Percentiles rank a stretch among this genome's conserved stretches.
Evolutionary conservation across 2,113 vertebrate genomes (phyloP).

Genomic region (Mustelus asterias): DNA sequence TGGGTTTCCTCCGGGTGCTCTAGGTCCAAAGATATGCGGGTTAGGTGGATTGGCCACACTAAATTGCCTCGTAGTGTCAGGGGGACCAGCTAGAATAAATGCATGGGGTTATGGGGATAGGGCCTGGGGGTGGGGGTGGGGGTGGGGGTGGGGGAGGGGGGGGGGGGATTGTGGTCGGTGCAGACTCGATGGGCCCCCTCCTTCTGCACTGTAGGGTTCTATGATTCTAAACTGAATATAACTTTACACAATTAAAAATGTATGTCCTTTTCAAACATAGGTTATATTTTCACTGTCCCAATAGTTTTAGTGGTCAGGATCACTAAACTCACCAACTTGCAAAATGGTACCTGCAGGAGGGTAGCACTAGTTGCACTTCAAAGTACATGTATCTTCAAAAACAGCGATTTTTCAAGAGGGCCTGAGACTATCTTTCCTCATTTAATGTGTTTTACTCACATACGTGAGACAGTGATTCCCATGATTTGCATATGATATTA

Average conservation of each 20-base stretch:
- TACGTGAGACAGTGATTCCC: neutral
- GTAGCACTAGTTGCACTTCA: neutral
- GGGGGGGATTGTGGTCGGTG: too few relatives aligned
- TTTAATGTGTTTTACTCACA: neutral
- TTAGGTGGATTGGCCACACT: too few relatives aligned
- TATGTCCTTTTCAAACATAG: neutral
- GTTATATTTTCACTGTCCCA: neutral
- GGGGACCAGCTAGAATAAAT: too few relatives aligned
- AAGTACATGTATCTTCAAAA: neutral
- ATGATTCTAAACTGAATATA: neutral
- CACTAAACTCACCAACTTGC: neutral
- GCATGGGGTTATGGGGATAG: too few relatives aligned
- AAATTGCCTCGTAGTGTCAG: too few relatives aligned
- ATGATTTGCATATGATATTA: neutral
- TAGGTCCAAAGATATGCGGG: too few relatives aligned
- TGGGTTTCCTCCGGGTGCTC: too few relatives aligned
- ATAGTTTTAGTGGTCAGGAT: neutral
- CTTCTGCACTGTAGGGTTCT: too few relatives aligned
- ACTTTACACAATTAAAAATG: neutral
- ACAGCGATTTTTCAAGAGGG: neutral
- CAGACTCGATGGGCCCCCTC: too few relatives aligned
- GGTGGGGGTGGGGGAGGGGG: too few relatives aligned
- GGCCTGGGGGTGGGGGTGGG: too few relatives aligned
- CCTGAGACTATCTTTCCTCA: neutral
- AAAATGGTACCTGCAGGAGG: neutral